Base-by-base conservation (phyloP, 37 sponge, comb jelly and placozoan species). In the Cliona cf. orientalis region DNA sequence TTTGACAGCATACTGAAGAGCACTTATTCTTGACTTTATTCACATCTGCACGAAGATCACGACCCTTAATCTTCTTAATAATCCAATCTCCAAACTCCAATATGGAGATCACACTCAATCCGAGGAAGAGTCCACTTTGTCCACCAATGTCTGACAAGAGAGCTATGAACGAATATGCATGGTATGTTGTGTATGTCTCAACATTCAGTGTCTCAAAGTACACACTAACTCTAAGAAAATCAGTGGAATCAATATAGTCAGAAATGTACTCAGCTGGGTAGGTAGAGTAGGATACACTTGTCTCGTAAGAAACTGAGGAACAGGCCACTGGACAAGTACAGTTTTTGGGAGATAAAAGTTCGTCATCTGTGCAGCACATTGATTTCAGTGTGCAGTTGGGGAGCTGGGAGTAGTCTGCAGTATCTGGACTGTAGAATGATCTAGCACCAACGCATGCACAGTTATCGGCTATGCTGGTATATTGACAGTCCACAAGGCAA, bases 121-220 rank as follows among this genome's bases (percentile, higher is more conserved):
- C 87, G 7, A 79, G 61, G 65, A 86, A 86, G 60, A 86, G 53
- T 7, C 87, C 80, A 65, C 79, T 26, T 28, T 79, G 80, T 7
- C 87, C 80, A 5, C 87, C 87, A 68, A 86, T 49, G 49, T 86
- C 87, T 23, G 80, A 71, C 49, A 80, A 59, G 11, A 86, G 69
- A 49, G 64, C 73, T 41, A 65, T 39, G 42, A 40, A 32, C 25
- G 55, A 34, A 64, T 86, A 86, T 14, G 87, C 69, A 61, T 59
- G 26, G 12, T 37, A 3, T 14, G 77, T 76, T 37, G 61, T 59
- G 17, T 42, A 31, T n/a, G 23, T 7, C 44, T 76, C 77, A 42
- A 76, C 63, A 41, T 76, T 62, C n/a, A 41, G 31, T 2, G 23
- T 43, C 31, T 76, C 63, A 39, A 76, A 76, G 21, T 55, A 73